phyloP scores from a whole-genome alignment of 1,140 invertebrate genomes.

The Cotesia typhae region DNA sequence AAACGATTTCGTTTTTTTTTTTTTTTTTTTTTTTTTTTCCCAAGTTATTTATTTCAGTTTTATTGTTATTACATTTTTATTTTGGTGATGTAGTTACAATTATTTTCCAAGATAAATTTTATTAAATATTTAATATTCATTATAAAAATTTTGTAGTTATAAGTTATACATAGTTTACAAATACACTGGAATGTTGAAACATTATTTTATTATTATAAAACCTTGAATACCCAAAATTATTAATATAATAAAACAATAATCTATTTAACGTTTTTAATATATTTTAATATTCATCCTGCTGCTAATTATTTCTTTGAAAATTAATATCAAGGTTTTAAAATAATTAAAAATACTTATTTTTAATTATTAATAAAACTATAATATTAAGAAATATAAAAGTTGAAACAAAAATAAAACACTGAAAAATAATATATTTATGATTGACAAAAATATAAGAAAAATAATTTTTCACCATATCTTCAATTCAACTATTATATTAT shows the following conservation, averaged over 20 bases:
- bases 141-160: not conserved
- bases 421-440: conserved; percentile 3
- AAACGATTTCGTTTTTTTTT: not conserved
- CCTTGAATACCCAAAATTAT: not conserved
- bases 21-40: too few relatives aligned
- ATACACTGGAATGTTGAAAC: not conserved
- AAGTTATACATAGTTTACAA: not conserved
- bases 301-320: too few relatives aligned
- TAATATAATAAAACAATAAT: not conserved
- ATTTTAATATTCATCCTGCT: too few relatives aligned
- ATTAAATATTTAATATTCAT: too few relatives aligned
- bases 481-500: not conserved
- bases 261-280: too few relatives aligned
- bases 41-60: not conserved
- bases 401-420: conserved; percentile 13
- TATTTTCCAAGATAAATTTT: not conserved
- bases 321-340: too few relatives aligned
- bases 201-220: too few relatives aligned
- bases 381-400: not conserved
- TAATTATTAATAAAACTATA: too few relatives aligned
- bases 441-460: not conserved
- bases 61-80: not conserved
- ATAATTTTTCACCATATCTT: conserved; percentile 2
- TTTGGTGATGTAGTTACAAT: conserved; percentile 8
- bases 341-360: too few relatives aligned